Evolutionary conservation across 2,113 vertebrate genomes (phyloP).

Genomic region (Opisthocomus hoazin): DNA sequence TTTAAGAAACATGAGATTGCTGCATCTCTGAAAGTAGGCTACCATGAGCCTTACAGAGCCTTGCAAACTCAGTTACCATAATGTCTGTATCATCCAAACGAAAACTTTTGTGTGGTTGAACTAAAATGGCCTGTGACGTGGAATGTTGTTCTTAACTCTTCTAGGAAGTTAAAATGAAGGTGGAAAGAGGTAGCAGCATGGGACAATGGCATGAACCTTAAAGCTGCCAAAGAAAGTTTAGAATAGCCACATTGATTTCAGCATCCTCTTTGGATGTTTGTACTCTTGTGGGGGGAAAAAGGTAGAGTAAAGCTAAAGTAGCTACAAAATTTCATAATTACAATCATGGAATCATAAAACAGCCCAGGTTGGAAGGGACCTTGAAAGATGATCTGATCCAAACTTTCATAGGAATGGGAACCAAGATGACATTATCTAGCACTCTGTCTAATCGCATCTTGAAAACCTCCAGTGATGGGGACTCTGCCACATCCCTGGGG

Average conservation of each 20-base stretch:
- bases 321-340: not conserved
- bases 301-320: not conserved
- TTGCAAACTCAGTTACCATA: not conserved
- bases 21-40: not conserved
- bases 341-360: not conserved
- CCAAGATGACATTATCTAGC: not conserved
- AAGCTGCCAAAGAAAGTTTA: not conserved
- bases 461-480: not conserved
- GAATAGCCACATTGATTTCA: not conserved
- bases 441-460: not conserved
- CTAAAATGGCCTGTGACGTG: not conserved
- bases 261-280: not conserved
- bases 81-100: not conserved
- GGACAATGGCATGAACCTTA: not conserved
- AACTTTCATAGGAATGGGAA: not conserved
- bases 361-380: not conserved
- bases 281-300: fast-evolving
- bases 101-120: not conserved
- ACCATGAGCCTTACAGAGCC: not conserved
- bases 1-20: slow-evolving; percentile 13
- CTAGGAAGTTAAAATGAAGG: not conserved
- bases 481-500: not conserved
- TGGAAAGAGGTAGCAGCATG: not conserved
- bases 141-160: not conserved
- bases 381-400: not conserved